Evolutionary conservation across 2,113 vertebrate genomes (phyloP), one percentile per base, ranked within the genome.

Genomic region (Casuarius casuarius): DNA sequence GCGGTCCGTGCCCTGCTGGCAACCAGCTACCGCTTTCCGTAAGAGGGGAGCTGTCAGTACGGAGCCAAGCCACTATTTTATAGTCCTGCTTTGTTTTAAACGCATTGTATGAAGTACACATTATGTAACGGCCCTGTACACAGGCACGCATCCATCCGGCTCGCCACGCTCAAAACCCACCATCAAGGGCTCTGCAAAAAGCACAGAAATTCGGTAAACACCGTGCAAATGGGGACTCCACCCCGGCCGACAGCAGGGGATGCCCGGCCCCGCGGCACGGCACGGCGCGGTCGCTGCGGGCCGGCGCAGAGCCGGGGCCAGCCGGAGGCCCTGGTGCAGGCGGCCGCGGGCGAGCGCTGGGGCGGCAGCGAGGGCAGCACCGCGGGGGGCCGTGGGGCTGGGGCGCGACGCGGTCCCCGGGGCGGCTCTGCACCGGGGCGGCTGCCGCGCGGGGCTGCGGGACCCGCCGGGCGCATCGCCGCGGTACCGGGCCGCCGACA

Each of bases 401-500:
- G 22, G 61, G 10, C 22, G 61, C n/a, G 22, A 20, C 17, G 11
- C 19, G 61, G 20, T 58, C 56, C 40, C 42, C 9, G 29, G 46
- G 44, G 67, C 15, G 63, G 16, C 25, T 28, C 38, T 38, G 6
- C 23, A 9, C 54, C 26, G 12, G 12, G 52, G 14, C 19, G 16
- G 17, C 20, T 6, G 17, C 9, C 17, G 25, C 19, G 56, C 16
- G 8, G 40, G 38, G 62, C 62, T 35, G 46, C 46, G 16, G 46
- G 17, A 48, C 92, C 92, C 48, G 33, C 76, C 38, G 90, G 92
- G 86, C 85, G 94, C 83, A 95, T 38, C 94, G 92, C 87, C n/a
- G 84, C 91, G 81, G 78, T 91, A 95, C 96, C 79, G 94, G 71
- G 80, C 81, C 89, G 66, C 96, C 92, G 93, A 94, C 96, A 95